Conservation (phyloP, 2,888 invertebrate genomes). For the Tiliacea citrago region DNA sequence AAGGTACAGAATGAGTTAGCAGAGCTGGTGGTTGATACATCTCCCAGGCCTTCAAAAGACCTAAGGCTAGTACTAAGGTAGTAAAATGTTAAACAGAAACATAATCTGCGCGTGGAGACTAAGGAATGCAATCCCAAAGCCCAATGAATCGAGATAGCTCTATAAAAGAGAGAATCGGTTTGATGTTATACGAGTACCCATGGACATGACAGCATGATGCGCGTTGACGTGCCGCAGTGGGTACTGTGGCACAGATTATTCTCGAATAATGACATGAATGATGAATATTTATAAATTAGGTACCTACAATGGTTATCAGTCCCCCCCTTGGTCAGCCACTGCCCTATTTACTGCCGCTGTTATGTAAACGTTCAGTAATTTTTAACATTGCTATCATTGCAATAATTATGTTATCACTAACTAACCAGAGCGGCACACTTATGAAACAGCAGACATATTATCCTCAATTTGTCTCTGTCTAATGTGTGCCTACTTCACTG, state of each 20-base stretch:
- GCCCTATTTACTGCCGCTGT: background rate
- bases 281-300: background rate
- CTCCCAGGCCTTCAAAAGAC: background rate
- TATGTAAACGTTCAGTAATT: slow-evolving; percentile 25
- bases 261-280: no score
- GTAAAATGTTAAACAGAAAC: background rate
- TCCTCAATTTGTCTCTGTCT: background rate
- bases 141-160: background rate
- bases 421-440: background rate
- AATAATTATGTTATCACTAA: slow-evolving; percentile 18
- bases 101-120: background rate
- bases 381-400: slow-evolving; percentile 16
- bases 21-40: background rate
- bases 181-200: background rate
- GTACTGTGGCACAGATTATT: background rate
- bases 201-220: background rate
- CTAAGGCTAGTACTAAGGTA: background rate
- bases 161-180: background rate
- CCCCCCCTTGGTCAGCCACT: background rate
- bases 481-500: background rate
- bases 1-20: no score
- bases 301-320: background rate
- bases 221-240: no score
- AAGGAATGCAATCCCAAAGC: background rate
- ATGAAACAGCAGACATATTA: slow-evolving; percentile 2